Evolutionary conservation across 2,888 invertebrate genomes (phyloP).

Genomic region (Branchellion lobata): DNA sequence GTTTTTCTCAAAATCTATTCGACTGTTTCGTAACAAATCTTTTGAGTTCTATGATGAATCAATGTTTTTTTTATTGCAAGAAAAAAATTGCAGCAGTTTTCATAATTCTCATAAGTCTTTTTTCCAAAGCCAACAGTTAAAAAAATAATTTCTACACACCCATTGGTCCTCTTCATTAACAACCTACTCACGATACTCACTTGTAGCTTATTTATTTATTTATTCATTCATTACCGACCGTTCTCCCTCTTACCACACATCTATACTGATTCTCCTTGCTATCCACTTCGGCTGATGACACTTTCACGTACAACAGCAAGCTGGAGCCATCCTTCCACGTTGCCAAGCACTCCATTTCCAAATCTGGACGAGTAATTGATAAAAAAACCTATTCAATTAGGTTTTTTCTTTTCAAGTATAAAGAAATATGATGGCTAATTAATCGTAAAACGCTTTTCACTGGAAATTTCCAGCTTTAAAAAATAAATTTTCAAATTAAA

Average conservation of each 20-base stretch:
- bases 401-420: not conserved
- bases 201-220: too few species aligned
- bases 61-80: too few species aligned
- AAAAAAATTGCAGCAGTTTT: too few species aligned
- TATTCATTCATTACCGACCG: too few species aligned
- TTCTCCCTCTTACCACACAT: conserved; percentile 77
- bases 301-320: conserved; percentile 58
- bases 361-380: conserved; percentile 44
- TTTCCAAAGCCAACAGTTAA: too few species aligned
- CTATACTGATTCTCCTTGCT: conserved; percentile 84
- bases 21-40: too few species aligned
- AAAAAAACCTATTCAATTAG: not conserved
- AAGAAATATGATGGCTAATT: not conserved
- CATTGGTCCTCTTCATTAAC: too few species aligned
- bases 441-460: not conserved
- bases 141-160: too few species aligned
- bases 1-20: not conserved
- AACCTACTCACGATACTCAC: too few species aligned
- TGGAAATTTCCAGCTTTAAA: not conserved
- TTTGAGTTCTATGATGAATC: too few species aligned
- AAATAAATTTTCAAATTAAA: not conserved
- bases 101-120: too few species aligned
- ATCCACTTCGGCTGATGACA: conserved; percentile 67
- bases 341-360: conserved; percentile 57
- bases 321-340: conserved; percentile 56